phyloP scores from a whole-genome alignment of 1,140 invertebrate species.

The Manduca sexta region DNA sequence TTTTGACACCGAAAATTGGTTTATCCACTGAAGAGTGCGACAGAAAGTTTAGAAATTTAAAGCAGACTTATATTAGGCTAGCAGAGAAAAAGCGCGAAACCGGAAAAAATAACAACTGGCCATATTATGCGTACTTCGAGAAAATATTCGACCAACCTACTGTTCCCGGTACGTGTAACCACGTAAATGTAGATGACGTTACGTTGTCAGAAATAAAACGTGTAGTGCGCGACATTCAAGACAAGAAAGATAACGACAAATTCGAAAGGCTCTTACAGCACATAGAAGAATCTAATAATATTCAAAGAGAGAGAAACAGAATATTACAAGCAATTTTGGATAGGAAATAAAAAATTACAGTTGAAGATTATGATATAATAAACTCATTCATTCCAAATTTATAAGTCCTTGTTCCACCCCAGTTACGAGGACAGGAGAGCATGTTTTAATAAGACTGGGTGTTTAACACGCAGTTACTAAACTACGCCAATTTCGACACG shows the following conservation, averaged over 20 bases:
- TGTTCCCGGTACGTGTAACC: slow-evolving; percentile 13
- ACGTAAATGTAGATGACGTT: slow-evolving; percentile 25
- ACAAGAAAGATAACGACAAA: slow-evolving; percentile 41
- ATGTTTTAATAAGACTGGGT: too few species aligned
- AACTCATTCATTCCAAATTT: too few species aligned
- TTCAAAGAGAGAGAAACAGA: slow-evolving; percentile 60
- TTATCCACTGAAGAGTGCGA: slow-evolving; percentile 53
- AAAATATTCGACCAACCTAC: slow-evolving; percentile 46
- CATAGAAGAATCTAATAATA: slow-evolving; percentile 56
- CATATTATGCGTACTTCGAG: slow-evolving; percentile 59
- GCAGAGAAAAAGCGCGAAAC: slow-evolving; percentile 38
- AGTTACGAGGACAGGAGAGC: too few species aligned
- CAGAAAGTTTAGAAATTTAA: slow-evolving; percentile 62
- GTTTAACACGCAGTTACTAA: too few species aligned
- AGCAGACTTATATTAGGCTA: slow-evolving; percentile 60
- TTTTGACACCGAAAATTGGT: slow-evolving; percentile 40
- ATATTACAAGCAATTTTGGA: slow-evolving; percentile 50
- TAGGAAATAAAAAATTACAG: too few species aligned
- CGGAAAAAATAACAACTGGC: slow-evolving; percentile 49
- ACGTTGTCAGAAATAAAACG: slow-evolving; percentile 43
- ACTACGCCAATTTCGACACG: too few species aligned
- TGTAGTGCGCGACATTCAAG: slow-evolving; percentile 32
- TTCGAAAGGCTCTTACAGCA: slow-evolving; percentile 46
- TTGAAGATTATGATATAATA: too few species aligned
- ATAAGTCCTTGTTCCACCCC: too few species aligned